Conservation (phyloP, 2,797 vertebrate genomes). For the Gephyroberyx darwinii region DNA sequence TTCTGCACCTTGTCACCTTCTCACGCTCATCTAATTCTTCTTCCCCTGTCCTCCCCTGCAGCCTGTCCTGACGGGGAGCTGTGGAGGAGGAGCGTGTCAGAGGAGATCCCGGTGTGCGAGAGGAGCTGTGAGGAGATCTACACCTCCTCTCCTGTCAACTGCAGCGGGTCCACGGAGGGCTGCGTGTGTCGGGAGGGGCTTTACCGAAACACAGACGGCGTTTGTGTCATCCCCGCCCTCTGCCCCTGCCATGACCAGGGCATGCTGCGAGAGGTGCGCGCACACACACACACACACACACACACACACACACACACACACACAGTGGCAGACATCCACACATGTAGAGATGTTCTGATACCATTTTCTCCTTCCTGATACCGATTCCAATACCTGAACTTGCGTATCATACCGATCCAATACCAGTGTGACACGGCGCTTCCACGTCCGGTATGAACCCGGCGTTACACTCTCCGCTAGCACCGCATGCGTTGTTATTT, state of each 20-base stretch:
- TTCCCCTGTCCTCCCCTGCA: slow-evolving; percentile 46
- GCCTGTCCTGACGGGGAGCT: slow-evolving; percentile 84
- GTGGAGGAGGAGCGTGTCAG: slow-evolving; percentile 74
- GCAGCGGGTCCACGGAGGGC: slow-evolving; percentile 70
- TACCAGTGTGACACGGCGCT: no score
- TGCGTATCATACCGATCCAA: no score
- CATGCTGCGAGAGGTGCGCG: slow-evolving; percentile 66
- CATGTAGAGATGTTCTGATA: no score
- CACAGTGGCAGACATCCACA: neutral
- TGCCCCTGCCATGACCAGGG: slow-evolving; percentile 84
- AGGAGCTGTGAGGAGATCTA: slow-evolving; percentile 82
- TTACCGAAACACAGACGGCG: slow-evolving; percentile 78
- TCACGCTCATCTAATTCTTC: neutral
- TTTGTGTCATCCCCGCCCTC: slow-evolving; percentile 83
- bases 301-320: slow-evolving; percentile 12
- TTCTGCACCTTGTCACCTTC: neutral
- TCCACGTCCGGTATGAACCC: no score
- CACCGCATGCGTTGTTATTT: no score
- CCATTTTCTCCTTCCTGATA: no score
- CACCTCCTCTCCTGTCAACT: slow-evolving; percentile 66
- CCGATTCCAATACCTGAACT: no score
- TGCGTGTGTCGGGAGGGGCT: slow-evolving; percentile 84
- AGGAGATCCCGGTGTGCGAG: slow-evolving; percentile 76
- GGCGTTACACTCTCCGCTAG: no score
- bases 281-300: neutral